Evolutionary conservation across 2,113 vertebrate genomes (phyloP).

Genomic region (Sciurus niger): DNA sequence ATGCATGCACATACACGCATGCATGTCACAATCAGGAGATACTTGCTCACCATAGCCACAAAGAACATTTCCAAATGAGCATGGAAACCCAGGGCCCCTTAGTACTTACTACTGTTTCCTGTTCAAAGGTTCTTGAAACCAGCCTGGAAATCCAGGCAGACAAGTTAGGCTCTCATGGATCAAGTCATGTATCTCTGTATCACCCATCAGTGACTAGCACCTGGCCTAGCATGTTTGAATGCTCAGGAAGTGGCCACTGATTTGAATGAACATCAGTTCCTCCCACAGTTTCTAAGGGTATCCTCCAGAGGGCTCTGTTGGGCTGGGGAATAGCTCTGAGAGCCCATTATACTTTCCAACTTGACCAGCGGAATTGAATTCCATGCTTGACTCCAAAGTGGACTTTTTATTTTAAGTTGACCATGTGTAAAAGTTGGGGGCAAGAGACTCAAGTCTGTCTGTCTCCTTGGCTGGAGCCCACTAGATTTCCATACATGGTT

Average conservation of each 20-base stretch:
- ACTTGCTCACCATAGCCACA: constrained; percentile 58
- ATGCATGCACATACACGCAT: neutral
- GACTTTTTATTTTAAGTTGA: constrained; percentile 90
- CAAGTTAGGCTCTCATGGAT: constrained; percentile 40
- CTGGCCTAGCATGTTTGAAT: constrained; percentile 33
- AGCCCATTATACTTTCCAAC: constrained; percentile 80
- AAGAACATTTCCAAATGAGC: constrained; percentile 54
- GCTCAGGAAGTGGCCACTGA: constrained; percentile 45
- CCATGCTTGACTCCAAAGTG: constrained; percentile 88
- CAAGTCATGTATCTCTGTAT: constrained; percentile 23
- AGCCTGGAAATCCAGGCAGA: constrained; percentile 39
- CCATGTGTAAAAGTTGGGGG: constrained; percentile 84
- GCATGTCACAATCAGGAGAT: constrained; percentile 40
- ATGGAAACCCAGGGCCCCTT: constrained; percentile 44
- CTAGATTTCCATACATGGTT: constrained; percentile 84
- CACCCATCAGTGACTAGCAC: constrained; percentile 46
- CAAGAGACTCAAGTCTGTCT: constrained; percentile 85
- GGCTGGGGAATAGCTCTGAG: neutral
- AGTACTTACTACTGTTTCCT: constrained; percentile 69
- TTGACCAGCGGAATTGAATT: constrained; percentile 88
- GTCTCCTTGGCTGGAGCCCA: constrained; percentile 84
- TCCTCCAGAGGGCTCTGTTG: neutral
- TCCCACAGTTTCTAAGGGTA: constrained; percentile 23
- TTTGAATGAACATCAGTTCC: constrained; percentile 48
- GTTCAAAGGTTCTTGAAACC: constrained; percentile 59